Percentiles rank a stretch among this genome's conserved stretches.
These are phyloP conservation scores for Elmis aenea DNA, from an alignment of 2,888 invertebrate genomes.

Conservation along the genomic window DNA sequence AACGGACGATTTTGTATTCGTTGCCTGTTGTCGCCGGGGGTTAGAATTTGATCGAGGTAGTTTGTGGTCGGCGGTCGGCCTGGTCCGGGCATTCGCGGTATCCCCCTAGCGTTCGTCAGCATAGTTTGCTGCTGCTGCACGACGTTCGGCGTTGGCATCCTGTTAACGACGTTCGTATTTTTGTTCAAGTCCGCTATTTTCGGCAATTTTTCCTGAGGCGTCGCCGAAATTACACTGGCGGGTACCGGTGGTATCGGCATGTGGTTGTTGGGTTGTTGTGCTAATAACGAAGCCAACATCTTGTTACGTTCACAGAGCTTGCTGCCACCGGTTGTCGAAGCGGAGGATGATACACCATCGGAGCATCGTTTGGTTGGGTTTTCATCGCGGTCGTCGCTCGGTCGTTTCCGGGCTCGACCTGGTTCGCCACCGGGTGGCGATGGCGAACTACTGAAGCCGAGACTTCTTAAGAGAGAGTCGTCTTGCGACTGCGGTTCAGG, in stretches of 20 bases:
- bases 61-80: constrained; percentile 35
- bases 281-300: constrained; percentile 78
- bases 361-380: constrained; percentile 46
- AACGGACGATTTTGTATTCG: constrained; percentile 30
- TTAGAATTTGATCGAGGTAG: constrained; percentile 43
- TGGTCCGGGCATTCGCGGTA: constrained; percentile 33
- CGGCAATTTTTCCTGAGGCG: constrained; percentile 66
- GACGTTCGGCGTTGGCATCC: constrained; percentile 21
- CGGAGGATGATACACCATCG: constrained; percentile 46
- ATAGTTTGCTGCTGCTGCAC: constrained; percentile 22
- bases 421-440: constrained; percentile 52
- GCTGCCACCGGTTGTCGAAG: constrained; percentile 49
- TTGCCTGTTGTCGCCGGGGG: constrained; percentile 39
- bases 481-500: constrained; percentile 46
- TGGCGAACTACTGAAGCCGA: constrained; percentile 55
- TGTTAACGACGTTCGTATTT: constrained; percentile 27
- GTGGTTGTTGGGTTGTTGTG: constrained; percentile 61
- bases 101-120: constrained; percentile 15
- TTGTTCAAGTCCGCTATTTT: constrained; percentile 40
- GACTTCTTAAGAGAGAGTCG: constrained; percentile 51
- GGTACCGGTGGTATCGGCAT: constrained; percentile 63
- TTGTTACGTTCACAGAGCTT: constrained; percentile 77
- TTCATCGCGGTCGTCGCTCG: constrained; percentile 59
- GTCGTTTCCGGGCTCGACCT: constrained; percentile 54
- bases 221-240: constrained; percentile 59